Percentiles rank a stretch among this genome's conserved stretches.
phyloP scores from a whole-genome alignment of 2,888 invertebrate species.

The Tinea pellionella region DNA sequence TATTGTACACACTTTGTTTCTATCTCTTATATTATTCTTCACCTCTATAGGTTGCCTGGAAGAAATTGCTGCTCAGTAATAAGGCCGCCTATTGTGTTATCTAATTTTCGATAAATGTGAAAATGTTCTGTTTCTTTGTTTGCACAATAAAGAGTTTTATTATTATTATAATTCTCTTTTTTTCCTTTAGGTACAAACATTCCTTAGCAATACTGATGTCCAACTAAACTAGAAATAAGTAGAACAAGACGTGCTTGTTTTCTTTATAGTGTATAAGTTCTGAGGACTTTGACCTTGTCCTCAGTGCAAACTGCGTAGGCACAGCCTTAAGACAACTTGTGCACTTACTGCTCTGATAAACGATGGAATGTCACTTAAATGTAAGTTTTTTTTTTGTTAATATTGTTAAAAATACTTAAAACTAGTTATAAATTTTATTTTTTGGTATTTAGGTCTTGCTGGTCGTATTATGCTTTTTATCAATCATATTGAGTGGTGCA shows the following conservation, averaged over 20 bases:
- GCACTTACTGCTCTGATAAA: not conserved
- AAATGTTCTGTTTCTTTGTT: no score
- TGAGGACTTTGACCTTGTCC: not conserved
- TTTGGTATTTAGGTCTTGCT: not conserved
- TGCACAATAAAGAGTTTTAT: no score
- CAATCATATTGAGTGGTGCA: no score
- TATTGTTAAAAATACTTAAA: not conserved
- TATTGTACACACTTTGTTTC: no score
- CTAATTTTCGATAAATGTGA: no score
- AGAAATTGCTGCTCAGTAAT: no score
- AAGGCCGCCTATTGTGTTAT: no score
- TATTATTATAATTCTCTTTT: no score
- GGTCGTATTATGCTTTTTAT: not conserved
- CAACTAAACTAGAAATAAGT: not conserved
- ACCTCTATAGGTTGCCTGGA: no score
- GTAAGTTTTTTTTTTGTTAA: not conserved
- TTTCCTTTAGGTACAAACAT: no score
- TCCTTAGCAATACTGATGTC: no score
- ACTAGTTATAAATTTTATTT: not conserved
- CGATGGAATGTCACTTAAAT: not conserved
- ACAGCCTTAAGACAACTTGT: not conserved
- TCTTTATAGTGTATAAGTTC: not conserved
- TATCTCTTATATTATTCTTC: no score
- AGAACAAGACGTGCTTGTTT: constrained; percentile 5
- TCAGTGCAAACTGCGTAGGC: not conserved